Conservation (phyloP, 2,888 invertebrate genomes). For the Gonocerus acuteangulatus region DNA sequence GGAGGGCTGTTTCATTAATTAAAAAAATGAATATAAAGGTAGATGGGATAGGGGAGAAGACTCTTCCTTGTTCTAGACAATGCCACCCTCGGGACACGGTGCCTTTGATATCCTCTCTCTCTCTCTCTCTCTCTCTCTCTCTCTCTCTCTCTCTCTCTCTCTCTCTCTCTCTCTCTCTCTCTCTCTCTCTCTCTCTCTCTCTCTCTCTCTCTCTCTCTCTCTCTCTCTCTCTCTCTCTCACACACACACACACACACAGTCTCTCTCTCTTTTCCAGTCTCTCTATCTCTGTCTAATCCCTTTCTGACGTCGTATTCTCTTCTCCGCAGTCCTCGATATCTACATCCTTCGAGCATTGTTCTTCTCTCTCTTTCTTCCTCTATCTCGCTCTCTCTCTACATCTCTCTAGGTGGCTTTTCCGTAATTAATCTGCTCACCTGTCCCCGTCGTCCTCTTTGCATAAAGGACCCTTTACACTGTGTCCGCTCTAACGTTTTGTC, state of each 20-base stretch:
- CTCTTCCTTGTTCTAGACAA: too few species aligned
- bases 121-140: slow-evolving; percentile 1
- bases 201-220: not conserved
- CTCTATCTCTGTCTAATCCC: not conserved
- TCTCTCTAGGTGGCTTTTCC: not conserved
- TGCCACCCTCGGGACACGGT: too few species aligned
- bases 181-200: not conserved
- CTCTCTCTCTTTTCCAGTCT: not conserved
- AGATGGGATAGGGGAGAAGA: too few species aligned
- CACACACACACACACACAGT: not conserved
- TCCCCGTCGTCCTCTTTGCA: too few species aligned
- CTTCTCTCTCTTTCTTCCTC: not conserved
- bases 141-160: slow-evolving; percentile 1
- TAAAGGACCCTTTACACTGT: too few species aligned
- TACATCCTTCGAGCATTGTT: not conserved
- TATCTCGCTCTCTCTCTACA: not conserved
- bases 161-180: not conserved
- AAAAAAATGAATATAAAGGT: too few species aligned
- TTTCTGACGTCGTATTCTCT: not conserved
- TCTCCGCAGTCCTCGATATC: not conserved
- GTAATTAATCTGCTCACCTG: too few species aligned
- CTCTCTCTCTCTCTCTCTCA: slow-evolving; percentile 1
- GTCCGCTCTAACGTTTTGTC: too few species aligned
- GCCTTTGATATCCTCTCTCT: not conserved
- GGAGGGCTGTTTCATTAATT: too few species aligned